Evolutionary conservation across 2,113 vertebrate genomes (phyloP).

Genomic region (Ammodramus savannarum): DNA sequence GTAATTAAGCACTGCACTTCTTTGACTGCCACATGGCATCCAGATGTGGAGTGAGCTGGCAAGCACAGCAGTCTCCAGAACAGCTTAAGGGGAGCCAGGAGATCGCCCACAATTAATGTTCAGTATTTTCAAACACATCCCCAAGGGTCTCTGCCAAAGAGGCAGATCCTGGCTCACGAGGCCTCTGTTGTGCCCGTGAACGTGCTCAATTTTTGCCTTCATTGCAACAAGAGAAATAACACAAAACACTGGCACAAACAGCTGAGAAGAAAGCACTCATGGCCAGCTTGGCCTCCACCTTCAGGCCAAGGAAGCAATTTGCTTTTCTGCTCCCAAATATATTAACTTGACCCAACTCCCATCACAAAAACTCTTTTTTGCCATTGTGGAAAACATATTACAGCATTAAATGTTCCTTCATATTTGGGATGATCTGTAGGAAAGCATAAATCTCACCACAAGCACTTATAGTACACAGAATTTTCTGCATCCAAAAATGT

Average conservation of each 20-base stretch:
- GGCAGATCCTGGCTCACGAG: not conserved
- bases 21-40: not conserved
- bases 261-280: not conserved
- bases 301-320: not conserved
- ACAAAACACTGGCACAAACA: not conserved
- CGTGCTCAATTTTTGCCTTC: not conserved
- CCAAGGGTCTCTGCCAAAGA: not conserved
- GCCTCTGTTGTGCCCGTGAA: not conserved
- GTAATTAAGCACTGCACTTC: not conserved
- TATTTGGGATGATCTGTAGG: not conserved
- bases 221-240: not conserved
- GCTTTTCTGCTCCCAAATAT: not conserved
- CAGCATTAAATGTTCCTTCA: not conserved
- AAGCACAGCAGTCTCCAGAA: not conserved
- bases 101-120: not conserved
- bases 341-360: not conserved
- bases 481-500: not conserved
- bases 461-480: not conserved
- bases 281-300: not conserved
- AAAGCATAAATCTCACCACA: not conserved
- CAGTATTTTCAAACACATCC: not conserved
- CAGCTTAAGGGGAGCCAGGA: not conserved
- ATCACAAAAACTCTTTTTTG: not conserved
- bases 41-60: not conserved
- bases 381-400: not conserved